These are phyloP conservation scores for Ceratosolen solmsi DNA, from an alignment of 1,140 invertebrate species.

Conservation along the genomic window DNA sequence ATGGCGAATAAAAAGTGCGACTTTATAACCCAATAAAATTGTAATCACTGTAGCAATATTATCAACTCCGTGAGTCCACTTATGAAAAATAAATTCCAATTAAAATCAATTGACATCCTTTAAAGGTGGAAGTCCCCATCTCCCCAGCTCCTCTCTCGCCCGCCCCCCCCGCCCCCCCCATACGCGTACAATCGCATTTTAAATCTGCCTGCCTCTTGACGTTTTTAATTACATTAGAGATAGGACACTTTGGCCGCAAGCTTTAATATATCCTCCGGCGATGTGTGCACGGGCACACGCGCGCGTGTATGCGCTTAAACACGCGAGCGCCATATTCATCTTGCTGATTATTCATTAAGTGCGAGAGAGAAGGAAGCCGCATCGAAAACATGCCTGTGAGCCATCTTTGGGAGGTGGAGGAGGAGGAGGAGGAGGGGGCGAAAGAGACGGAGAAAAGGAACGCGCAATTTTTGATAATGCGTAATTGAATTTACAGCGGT, in stretches of 20 bases:
- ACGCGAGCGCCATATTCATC: constrained; percentile 11
- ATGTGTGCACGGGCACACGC: not conserved
- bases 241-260: constrained; percentile 46
- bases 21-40: constrained; percentile 34
- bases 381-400: constrained; percentile 60
- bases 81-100: constrained; percentile 52
- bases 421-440: not conserved
- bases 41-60: constrained; percentile 36
- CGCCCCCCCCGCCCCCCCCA: not conserved
- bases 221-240: constrained; percentile 54
- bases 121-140: not conserved
- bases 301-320: not conserved
- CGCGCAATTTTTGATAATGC: constrained; percentile 67
- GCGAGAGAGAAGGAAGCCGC: constrained; percentile 47
- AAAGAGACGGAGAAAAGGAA: constrained; percentile 7
- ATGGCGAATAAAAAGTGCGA: not conserved
- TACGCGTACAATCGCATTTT: constrained; percentile 41
- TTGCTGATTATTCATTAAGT: constrained; percentile 55
- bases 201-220: constrained; percentile 39
- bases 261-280: constrained; percentile 43
- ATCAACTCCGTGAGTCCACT: not conserved
- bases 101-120: constrained; percentile 52
- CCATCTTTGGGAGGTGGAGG: constrained; percentile 15
- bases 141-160: no score
- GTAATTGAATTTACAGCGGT: constrained; percentile 70